Base-by-base conservation (phyloP, 2,797 vertebrate genomes). In the Margarornis squamiger region DNA sequence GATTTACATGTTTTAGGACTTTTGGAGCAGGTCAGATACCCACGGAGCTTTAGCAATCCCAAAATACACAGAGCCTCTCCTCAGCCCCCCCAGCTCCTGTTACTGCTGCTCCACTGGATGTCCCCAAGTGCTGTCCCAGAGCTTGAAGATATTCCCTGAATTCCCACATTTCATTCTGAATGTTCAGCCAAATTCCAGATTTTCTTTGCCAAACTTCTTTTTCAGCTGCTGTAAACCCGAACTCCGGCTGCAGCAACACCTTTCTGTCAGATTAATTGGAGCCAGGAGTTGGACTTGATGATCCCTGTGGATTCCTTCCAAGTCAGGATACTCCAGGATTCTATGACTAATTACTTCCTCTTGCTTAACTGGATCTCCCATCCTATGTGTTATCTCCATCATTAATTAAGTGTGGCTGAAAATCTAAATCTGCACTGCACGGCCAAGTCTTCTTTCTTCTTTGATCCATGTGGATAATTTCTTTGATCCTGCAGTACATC, bases 381-480 rank as follows among this genome's bases (percentile, higher is more conserved):
- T 2, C 36, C 22, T 52, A 6, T 6, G 24, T 38, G 91, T 89
- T 48, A 89, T 48, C 71, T 34, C 91, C 38, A 45, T 51, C 67
- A n/a, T 71, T 92, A 88, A 93, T 83, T 80, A 95, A 93, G 61
- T 36, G 29, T 13, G 22, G 32, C 36, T 91, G 73, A 78, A 63
- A 79, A 54, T 63, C 38, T 4, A 5, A 45, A 39, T 65, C 83
- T 61, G n/a, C 30, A 2, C n/a, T 2, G 14, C 13, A 52, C 0
- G 27, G 91, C 26, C 91, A 82, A 73, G 34, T 24, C 51, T 76
- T 73, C n/a, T 74, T 29, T 11, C 23, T 30, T 10, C 88, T 87
- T 85, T 80, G 74, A 89, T 32, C 54, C 38, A 3, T 2, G 59
- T 17, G 62, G 80, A 26, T 51, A 66, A 70, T 62, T 66, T 61